Percentiles rank a stretch among this genome's conserved stretches.
Evolutionary conservation across 2,888 invertebrate species (phyloP).

Genomic region (Halictus ligatus): DNA sequence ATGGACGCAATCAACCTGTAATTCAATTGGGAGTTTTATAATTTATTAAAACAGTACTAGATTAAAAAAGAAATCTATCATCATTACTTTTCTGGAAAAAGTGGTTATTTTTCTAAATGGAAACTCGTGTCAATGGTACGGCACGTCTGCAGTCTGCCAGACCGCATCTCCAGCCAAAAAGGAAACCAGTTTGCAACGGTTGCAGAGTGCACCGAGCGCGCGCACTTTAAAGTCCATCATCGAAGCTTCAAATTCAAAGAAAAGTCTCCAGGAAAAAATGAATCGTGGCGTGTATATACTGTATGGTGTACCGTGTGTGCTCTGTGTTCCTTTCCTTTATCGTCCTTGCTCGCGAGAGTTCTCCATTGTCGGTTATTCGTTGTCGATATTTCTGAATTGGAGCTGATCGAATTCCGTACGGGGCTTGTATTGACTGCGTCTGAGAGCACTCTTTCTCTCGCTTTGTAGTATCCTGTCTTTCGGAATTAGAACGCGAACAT

Average conservation of each 20-base stretch:
- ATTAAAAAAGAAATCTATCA: background rate
- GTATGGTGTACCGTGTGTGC: background rate
- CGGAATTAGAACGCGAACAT: conserved; percentile 12
- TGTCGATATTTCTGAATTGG: conserved; percentile 11
- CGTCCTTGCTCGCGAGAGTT: background rate
- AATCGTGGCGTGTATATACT: background rate
- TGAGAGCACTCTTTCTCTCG: background rate
- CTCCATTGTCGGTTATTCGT: conserved; percentile 21
- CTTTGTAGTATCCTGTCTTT: background rate
- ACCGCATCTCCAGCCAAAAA: background rate
- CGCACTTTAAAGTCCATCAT: background rate
- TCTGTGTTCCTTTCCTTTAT: background rate
- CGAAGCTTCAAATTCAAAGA: conserved; percentile 1
- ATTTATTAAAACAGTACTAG: background rate
- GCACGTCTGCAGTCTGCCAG: conserved; percentile 6
- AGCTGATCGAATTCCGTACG: conserved; percentile 14
- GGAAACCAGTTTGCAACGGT: background rate
- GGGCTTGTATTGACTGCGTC: background rate
- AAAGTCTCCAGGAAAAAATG: background rate
- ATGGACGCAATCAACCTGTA: background rate
- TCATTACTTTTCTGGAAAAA: background rate
- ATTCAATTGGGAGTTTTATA: background rate
- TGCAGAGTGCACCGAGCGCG: background rate
- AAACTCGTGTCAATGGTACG: background rate
- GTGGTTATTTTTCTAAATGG: background rate